Base-by-base conservation (phyloP, 2,888 invertebrate genomes). In the Venusia cambrica region DNA sequence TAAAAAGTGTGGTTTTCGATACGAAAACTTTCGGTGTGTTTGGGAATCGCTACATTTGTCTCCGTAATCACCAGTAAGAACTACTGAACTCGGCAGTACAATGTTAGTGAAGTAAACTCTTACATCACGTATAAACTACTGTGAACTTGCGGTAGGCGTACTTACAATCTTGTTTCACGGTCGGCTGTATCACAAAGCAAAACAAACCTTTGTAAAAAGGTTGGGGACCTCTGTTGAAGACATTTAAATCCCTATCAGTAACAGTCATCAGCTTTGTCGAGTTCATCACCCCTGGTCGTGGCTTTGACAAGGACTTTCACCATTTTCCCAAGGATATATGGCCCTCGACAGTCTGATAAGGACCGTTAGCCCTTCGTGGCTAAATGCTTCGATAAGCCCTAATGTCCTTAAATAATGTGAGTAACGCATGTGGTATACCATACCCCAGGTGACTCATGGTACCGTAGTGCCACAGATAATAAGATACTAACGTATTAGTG, bases 201-300 rank as follows among this genome's bases (percentile, higher is more conserved):
- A 16, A 26, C 10, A 27, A 28, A 13, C 8, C 13, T 13, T 24
- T 12, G 17, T 22, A 10, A 8, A 12, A 18, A 25, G 25, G 14
- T 25, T 15, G 5, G n/a, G 8, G 15, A 31, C 26, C 26, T 29
- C 19, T 20, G 33, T 16, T 34, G 29, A 27, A 39, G 39, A 39
- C 39, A 35, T 39, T 39, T 39, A 39, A 40, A 40, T 40, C 40
- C 30, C 12, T 35, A 40, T 40, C 35, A 30, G 24, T n/a, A 19
- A 5, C 22, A 28, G 36, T 39, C 39, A 41, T 38, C 26, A 29
- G 27, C 31, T 33, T 42, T 40, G 45, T 45, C 11, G 4, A 18
- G 36, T 27, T 24, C 39, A 37, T 48, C 34, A 40, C 27, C 34
- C 31, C 30, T 26, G 35, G 36, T 35, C 21, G 18, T 20, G 22